These are phyloP conservation scores for Corvus cornix DNA, from an alignment of 2,113 vertebrate genomes.

Conservation along the genomic window DNA sequence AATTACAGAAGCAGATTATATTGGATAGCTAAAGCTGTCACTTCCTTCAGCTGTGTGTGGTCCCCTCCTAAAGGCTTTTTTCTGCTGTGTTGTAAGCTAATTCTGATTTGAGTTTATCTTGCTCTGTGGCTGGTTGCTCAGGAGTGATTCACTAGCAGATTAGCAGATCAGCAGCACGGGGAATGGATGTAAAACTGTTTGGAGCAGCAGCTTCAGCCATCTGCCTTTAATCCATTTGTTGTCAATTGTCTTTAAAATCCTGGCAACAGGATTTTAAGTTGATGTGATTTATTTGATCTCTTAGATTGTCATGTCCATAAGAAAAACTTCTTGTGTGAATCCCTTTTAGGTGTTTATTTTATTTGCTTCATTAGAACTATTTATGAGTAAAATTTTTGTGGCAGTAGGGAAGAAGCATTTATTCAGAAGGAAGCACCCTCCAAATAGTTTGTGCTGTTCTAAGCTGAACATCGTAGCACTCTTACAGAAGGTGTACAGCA, in stretches of 20 bases:
- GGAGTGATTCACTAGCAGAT: conserved; percentile 30
- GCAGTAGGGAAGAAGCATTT: background rate
- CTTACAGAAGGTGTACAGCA: background rate
- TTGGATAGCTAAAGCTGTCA: background rate
- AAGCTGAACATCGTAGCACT: background rate
- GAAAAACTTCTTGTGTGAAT: background rate
- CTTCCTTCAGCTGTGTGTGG: background rate
- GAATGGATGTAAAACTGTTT: background rate
- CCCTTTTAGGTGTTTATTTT: background rate
- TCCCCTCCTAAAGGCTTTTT: background rate
- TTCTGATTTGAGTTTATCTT: conserved; percentile 16
- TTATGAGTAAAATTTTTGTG: background rate
- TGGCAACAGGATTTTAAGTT: background rate
- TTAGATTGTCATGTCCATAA: background rate
- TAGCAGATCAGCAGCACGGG: background rate
- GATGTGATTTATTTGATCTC: background rate
- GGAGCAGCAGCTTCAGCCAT: conserved; percentile 12
- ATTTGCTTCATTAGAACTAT: background rate
- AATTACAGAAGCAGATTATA: background rate
- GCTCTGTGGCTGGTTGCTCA: background rate
- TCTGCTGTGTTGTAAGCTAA: background rate
- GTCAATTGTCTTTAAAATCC: conserved; percentile 34
- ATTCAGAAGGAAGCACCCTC: background rate
- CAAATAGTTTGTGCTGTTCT: background rate
- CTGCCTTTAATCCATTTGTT: conserved; percentile 47